Evolutionary conservation across 2,113 vertebrate genomes (phyloP).

Genomic region (Callaeas wilsoni): DNA sequence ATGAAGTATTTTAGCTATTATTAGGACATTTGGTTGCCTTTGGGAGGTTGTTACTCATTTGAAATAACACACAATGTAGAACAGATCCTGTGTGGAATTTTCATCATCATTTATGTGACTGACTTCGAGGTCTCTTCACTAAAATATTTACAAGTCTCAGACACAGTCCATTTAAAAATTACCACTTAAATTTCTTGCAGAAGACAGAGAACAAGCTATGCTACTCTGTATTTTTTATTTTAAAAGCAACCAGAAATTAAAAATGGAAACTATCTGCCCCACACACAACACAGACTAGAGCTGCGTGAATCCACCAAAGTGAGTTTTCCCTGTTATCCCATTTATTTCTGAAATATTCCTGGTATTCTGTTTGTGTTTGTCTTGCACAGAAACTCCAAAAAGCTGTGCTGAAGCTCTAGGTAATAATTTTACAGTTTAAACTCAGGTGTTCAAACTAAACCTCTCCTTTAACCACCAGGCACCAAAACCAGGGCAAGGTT

Average conservation of each 20-base stretch:
- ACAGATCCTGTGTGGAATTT: background rate
- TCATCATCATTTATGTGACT: background rate
- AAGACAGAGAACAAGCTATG: background rate
- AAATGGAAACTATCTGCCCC: background rate
- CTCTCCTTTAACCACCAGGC: background rate
- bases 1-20: background rate
- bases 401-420: background rate
- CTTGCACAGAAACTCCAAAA: background rate
- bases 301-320: rapidly evolving
- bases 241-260: background rate
- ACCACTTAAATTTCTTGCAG: background rate
- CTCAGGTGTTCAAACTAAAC: background rate
- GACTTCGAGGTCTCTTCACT: background rate
- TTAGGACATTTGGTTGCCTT: background rate
- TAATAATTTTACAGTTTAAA: background rate
- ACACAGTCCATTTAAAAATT: background rate
- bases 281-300: rapidly evolving
- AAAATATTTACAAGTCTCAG: background rate
- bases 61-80: rapidly evolving
- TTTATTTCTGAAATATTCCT: background rate
- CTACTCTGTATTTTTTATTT: background rate
- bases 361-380: background rate
- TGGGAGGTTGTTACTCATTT: background rate
- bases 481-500: background rate
- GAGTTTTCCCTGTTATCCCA: background rate